These are phyloP conservation scores for Otolemur crassicaudatus DNA, from an alignment of 2,797 vertebrate genomes.

Conservation along the genomic window DNA sequence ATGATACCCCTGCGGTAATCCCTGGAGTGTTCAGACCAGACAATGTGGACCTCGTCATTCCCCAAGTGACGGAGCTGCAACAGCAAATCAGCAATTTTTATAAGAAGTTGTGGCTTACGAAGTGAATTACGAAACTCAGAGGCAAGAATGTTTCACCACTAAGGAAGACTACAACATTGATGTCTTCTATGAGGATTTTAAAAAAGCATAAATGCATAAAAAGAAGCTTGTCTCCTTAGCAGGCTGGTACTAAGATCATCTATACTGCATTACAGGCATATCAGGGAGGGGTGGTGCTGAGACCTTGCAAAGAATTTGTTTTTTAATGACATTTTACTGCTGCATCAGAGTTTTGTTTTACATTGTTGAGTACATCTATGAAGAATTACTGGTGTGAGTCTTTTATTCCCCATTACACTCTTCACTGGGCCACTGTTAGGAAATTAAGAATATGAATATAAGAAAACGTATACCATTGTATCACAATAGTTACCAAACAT, in stretches of 20 bases:
- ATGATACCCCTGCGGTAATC: slow-evolving; percentile 98
- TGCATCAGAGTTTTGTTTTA: slow-evolving; percentile 35
- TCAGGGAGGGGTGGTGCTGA: slow-evolving; percentile 16
- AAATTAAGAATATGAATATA: slow-evolving; percentile 11
- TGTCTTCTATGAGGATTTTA: slow-evolving; percentile 74
- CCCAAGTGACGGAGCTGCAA: slow-evolving; percentile 99
- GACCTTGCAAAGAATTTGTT: background rate
- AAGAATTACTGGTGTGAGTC: slow-evolving; percentile 7
- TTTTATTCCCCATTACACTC: slow-evolving; percentile 44
- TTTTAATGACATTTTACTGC: slow-evolving; percentile 19
- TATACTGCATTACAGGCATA: slow-evolving; percentile 58
- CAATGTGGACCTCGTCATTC: slow-evolving; percentile 99
- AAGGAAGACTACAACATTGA: slow-evolving; percentile 79
- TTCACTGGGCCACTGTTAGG: slow-evolving; percentile 38
- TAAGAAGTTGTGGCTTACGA: slow-evolving; percentile 83
- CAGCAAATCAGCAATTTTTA: slow-evolving; percentile 86
- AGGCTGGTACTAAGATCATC: slow-evolving; percentile 62
- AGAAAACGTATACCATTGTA: slow-evolving; percentile 48
- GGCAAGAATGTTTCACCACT: slow-evolving; percentile 79
- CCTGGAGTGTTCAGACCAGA: slow-evolving; percentile 98
- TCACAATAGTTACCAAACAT: slow-evolving; percentile 5
- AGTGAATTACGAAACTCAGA: slow-evolving; percentile 84
- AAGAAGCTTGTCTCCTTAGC: slow-evolving; percentile 71
- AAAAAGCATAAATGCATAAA: slow-evolving; percentile 61
- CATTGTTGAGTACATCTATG: slow-evolving; percentile 22